Evolutionary conservation across 2,888 invertebrate species (phyloP).

Genomic region (Uropetala carovei): DNA sequence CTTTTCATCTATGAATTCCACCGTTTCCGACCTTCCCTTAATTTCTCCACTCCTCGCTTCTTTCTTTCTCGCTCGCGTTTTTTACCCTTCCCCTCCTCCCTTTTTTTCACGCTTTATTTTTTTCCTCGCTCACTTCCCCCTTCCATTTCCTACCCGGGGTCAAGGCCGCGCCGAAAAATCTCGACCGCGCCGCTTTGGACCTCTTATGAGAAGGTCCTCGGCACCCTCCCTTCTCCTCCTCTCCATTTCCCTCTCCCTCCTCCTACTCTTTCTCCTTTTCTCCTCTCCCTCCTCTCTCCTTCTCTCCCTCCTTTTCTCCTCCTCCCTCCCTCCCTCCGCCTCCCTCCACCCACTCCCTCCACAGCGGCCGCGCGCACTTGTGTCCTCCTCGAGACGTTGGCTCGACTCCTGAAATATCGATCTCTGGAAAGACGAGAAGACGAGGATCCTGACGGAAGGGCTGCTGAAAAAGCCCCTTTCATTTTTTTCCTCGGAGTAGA

Average conservation of each 20-base stretch:
- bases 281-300: background rate
- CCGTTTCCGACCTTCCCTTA: background rate
- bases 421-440: conserved; percentile 13
- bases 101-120: background rate
- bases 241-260: background rate
- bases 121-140: background rate
- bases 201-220: conserved; percentile 31
- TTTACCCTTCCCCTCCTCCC: background rate
- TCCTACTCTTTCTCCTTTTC: background rate
- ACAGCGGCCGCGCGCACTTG: background rate
- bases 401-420: conserved; percentile 55
- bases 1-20: background rate
- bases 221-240: background rate
- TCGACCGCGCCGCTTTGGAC: conserved; percentile 39
- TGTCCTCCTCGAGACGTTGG: conserved; percentile 47
- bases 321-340: background rate
- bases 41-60: background rate
- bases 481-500: conserved; percentile 12
- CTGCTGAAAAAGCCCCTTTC: conserved; percentile 43
- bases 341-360: background rate
- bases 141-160: conserved; percentile 29
- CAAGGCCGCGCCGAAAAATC: conserved; percentile 44
- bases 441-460: conserved; percentile 38
- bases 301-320: background rate
- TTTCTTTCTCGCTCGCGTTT: background rate